Base-by-base conservation (phyloP, 1,140 invertebrate genomes). In the Eulimnadia texana region DNA sequence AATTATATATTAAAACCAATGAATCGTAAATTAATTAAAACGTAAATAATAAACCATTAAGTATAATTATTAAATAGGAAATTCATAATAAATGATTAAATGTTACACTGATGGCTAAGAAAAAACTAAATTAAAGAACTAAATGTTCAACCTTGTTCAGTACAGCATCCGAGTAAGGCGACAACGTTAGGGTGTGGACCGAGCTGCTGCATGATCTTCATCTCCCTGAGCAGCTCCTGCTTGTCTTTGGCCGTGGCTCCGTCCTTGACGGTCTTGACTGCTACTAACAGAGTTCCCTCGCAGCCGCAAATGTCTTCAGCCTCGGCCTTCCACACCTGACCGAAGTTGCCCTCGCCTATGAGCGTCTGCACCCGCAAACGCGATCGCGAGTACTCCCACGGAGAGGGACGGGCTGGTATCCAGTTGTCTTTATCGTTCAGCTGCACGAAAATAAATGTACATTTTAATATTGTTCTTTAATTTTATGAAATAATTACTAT, bases 141-240 rank as follows among this genome's bases (percentile, higher is more conserved):
- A 11, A 47, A n/a, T 50, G 60, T 52, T 64, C 68, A 69, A 88
- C 86, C 85, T 78, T 84, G 82, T 69, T 86, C 83, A 10, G 88
- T 88, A 68, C 88, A 90, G 68, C 86, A 89, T 53, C 86, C 88
- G 1, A 90, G 76, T 50, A 90, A 76, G 0, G 86, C 88, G 16
- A 91, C 88, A 64, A 91, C 87, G 72, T 90, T 90, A 3, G 85
- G 84, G 77, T 91, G 88, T 10, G 82, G 83, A 42, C 87, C 88
- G 49, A 91, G 77, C 68, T 86, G 83, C 71, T 89, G 84, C 87
- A 91, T 90, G 58, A 90, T 86, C 66, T 80, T 82, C 58, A 89
- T 79, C 68, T 89, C 85, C 19, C 82, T 78, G 25, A 87, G 74
- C 28, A 89, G 74, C 68, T 89, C 87, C 63, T 88, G 84, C 68